A percentile compares a stretch with the other conserved stretches of the same genome.
Conservation (phyloP, 1,140 invertebrate species). For the Drosophila persimilis region DNA sequence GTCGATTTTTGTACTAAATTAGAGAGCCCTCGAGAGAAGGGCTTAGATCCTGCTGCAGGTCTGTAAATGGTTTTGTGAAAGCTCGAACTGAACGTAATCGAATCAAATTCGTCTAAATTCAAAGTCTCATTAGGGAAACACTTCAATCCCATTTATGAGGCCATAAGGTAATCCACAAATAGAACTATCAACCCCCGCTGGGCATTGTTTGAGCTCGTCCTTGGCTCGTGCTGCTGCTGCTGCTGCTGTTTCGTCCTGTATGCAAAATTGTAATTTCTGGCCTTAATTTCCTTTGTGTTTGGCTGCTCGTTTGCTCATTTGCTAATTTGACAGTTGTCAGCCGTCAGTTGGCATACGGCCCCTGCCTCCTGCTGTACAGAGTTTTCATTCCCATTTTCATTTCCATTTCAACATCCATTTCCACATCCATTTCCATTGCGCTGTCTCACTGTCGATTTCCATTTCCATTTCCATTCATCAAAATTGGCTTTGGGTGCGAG, state of each 20-base stretch:
- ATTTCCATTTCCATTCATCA: constrained; percentile 69
- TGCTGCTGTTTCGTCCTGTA: constrained; percentile 29
- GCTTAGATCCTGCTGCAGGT: too few species aligned
- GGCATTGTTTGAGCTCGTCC: constrained; percentile 40
- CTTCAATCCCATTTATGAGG: too few species aligned
- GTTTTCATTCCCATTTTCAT: constrained; percentile 24
- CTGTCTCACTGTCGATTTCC: constrained; percentile 24
- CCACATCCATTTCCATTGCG: constrained; percentile 12
- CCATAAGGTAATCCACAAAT: constrained; percentile 3
- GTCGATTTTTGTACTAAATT: too few species aligned
- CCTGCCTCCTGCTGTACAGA: constrained; percentile 24
- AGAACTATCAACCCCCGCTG: constrained; percentile 29
- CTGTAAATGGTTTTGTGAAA: too few species aligned
- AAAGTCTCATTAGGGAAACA: too few species aligned
- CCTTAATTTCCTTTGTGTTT: constrained; percentile 70
- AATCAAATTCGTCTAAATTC: too few species aligned
- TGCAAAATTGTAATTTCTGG: constrained; percentile 68
- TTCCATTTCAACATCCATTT: constrained; percentile 33
- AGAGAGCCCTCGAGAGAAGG: too few species aligned
- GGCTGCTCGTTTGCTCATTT: constrained; percentile 48
- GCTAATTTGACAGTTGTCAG: constrained; percentile 80
- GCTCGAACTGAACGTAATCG: too few species aligned
- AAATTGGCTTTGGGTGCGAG: constrained; percentile 79
- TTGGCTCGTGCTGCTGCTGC: constrained; percentile 40
- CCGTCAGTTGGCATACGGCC: constrained; percentile 54